These are phyloP conservation scores for Crocallis elinguaria DNA, from an alignment of 2,888 invertebrate species.

Conservation along the genomic window DNA sequence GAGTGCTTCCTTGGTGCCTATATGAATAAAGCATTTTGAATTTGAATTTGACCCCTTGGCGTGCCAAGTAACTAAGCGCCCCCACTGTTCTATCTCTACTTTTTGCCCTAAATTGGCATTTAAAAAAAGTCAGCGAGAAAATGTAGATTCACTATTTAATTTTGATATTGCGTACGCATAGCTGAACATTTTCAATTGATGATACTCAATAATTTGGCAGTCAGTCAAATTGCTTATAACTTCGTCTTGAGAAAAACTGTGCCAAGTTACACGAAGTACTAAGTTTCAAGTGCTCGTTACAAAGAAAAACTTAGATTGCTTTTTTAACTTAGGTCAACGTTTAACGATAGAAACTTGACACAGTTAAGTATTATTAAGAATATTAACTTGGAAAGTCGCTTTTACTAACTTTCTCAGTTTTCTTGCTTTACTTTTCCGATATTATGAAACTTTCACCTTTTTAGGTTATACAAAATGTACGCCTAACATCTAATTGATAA, in stretches of 20 bases:
- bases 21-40: no score
- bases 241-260: constrained; percentile 25
- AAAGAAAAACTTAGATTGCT: constrained; percentile 26
- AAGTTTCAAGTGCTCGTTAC: constrained; percentile 23
- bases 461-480: constrained; percentile 16
- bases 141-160: not conserved
- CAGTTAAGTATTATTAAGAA: constrained; percentile 20
- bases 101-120: no score
- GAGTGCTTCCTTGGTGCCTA: no score
- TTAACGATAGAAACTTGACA: constrained; percentile 23
- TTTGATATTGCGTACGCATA: constrained; percentile 5
- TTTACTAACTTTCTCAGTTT: constrained; percentile 11
- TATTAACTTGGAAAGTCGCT: constrained; percentile 7
- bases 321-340: constrained; percentile 21
- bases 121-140: not conserved
- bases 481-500: constrained; percentile 47
- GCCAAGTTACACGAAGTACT: constrained; percentile 27
- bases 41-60: no score
- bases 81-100: no score
- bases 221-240: constrained; percentile 31
- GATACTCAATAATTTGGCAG: constrained; percentile 32
- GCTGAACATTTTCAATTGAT: not conserved
- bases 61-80: no score
- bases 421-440: constrained; percentile 7
- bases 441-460: constrained; percentile 7